Conservation (phyloP, 2,888 invertebrate genomes). For the Geophilus truncorum region DNA sequence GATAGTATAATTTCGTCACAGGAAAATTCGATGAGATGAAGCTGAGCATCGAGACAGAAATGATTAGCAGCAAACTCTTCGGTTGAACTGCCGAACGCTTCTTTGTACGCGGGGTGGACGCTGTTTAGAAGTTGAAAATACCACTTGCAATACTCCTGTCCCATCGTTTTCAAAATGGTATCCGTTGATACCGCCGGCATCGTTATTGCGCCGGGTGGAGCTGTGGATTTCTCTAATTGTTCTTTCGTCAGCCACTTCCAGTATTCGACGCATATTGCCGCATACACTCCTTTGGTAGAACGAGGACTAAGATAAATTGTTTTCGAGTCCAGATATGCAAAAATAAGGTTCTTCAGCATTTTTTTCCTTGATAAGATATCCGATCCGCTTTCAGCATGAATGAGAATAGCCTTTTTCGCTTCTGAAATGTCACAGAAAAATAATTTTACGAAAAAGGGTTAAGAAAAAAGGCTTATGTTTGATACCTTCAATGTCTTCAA, state of each 20-base stretch:
- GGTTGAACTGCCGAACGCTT: neutral
- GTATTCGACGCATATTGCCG: neutral
- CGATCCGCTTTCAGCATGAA: neutral
- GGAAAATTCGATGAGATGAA: slow-evolving; percentile 7
- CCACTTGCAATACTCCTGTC: slow-evolving; percentile 58
- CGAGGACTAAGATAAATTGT: slow-evolving; percentile 50
- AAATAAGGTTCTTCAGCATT: slow-evolving; percentile 55
- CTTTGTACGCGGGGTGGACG: slow-evolving; percentile 23
- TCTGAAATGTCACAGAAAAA: neutral
- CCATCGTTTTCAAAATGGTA: slow-evolving; percentile 50
- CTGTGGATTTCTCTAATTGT: neutral
- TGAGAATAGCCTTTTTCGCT: neutral
- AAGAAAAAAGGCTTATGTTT: no score
- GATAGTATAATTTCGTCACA: neutral
- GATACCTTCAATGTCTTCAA: no score
- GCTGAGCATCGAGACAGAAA: slow-evolving; percentile 55
- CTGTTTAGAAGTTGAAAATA: slow-evolving; percentile 54
- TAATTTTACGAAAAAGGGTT: no score
- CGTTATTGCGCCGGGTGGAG: neutral
- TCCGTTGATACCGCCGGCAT: neutral
- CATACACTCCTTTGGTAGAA: slow-evolving; percentile 54
- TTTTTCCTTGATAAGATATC: slow-evolving; percentile 36
- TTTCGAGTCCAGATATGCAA: slow-evolving; percentile 54
- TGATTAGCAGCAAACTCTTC: slow-evolving; percentile 51
- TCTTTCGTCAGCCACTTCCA: neutral